A percentile compares a stretch with the other conserved stretches of the same genome.
Evolutionary conservation across 1,140 invertebrate species (phyloP).

Genomic region (Tetragonula clypearis): DNA sequence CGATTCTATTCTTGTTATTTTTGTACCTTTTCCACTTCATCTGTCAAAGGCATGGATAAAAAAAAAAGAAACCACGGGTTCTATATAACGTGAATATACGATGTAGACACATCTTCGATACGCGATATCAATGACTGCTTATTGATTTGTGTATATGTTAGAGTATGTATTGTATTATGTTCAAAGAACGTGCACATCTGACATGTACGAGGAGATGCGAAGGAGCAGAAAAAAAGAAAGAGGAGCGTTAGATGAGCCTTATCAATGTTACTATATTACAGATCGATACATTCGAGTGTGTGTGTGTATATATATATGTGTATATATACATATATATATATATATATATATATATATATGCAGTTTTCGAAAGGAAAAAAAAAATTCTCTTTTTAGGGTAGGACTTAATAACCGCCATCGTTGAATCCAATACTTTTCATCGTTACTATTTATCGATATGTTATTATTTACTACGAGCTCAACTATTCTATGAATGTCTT

Average conservation of each 20-base stretch:
- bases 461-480: constrained; percentile 23
- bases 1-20: constrained; percentile 68
- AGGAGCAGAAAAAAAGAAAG: background rate
- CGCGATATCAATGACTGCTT: background rate
- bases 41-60: constrained; percentile 18
- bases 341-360: background rate
- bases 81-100: constrained; percentile 48
- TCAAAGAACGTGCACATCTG: background rate
- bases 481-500: constrained; percentile 31
- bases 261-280: background rate
- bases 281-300: background rate
- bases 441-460: constrained; percentile 15
- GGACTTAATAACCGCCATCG: background rate
- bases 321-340: too few species aligned
- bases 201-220: background rate
- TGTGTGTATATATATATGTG: too few species aligned
- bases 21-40: constrained; percentile 66
- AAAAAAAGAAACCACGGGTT: constrained; percentile 1
- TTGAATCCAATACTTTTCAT: constrained; percentile 15
- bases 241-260: constrained; percentile 1
- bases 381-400: background rate
- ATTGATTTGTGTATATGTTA: background rate
- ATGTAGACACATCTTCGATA: constrained; percentile 52
- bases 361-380: background rate
- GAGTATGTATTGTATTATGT: background rate